phyloP scores from a whole-genome alignment of 2,797 vertebrate genomes.

The Syncerus caffer region DNA sequence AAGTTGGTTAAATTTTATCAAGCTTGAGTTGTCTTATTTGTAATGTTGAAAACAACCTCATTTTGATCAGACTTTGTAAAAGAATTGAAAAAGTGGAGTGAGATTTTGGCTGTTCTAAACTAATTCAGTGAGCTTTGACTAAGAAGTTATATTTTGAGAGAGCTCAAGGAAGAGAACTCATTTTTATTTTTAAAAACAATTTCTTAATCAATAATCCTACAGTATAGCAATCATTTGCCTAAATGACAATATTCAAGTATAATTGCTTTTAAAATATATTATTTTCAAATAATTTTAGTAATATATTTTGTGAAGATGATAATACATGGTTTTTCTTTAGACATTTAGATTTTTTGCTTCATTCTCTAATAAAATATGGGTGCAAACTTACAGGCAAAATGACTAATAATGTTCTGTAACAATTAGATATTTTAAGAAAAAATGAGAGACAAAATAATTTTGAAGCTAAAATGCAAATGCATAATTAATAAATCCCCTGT shows the following conservation, averaged over 20 bases:
- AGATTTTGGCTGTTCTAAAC: neutral
- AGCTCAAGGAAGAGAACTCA: neutral
- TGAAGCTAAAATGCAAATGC: neutral
- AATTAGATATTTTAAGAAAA: neutral
- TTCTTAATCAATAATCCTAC: neutral
- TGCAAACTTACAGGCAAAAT: neutral
- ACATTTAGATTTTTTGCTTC: neutral
- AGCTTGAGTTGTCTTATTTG: neutral
- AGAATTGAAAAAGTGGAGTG: constrained; percentile 36
- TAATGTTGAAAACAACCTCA: neutral
- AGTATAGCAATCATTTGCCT: neutral
- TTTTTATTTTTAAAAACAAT: neutral
- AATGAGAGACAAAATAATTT: neutral
- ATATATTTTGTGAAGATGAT: neutral
- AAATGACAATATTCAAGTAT: constrained; percentile 12
- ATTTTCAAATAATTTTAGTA: constrained; percentile 25
- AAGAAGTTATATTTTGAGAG: neutral
- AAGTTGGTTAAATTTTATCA: constrained; percentile 10
- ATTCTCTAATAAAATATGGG: neutral
- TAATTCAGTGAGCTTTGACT: neutral
- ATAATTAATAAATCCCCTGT: neutral
- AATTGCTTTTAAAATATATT: neutral
- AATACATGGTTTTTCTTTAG: neutral
- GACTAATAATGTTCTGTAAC: neutral
- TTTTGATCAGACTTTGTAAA: constrained; percentile 13